Evolutionary conservation across 2,113 vertebrate genomes (phyloP), one percentile per base, ranked within the genome.

Genomic region (Rhipidura dahli): DNA sequence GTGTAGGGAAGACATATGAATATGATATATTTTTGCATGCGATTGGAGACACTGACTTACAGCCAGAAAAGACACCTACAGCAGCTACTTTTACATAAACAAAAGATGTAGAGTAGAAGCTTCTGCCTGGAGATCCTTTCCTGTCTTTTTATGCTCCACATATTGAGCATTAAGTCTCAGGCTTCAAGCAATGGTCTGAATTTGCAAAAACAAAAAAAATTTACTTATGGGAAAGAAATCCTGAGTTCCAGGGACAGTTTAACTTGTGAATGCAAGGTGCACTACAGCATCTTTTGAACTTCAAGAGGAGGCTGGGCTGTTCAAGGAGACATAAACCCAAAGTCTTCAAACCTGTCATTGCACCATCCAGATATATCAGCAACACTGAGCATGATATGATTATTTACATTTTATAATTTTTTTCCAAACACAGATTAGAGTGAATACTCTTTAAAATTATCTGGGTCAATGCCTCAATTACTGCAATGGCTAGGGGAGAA

Each of bases 401-500:
- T 87, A 47, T 13, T 56, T 56, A 35, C 3, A 15, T 10, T 4
- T 33, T 33, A 1, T 33, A n/a, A n/a, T 28, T 45, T 50, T 56
- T n/a, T 59, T 37, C 20, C 35, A 59, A 66, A 71, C 39, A 6
- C 9, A 39, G 42, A 30, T n/a, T 69, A 33, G 9, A 69, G n/a
- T 35, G 10, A 69, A 39, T 57, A 27, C 10, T 57, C 40, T 69
- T 78, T n/a, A 44, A 50, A 78, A 63, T 49, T 0, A 45, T 28
- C 14, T 33, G 5, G 1, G 7, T 57, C 21, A 40, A 7, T 66
- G 13, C 3, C 2, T 4, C 27, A 65, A 3, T 10, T 40, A 22
- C 51, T 90, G 22, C 14, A 70, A 49, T 7, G 5, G 8, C 12
- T 57, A 24, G 0, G 19, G 14, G 40, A 23, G 51, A 88, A 40